Conservation (phyloP, 2,797 vertebrate genomes). For the Pagetopsis macropterus region DNA sequence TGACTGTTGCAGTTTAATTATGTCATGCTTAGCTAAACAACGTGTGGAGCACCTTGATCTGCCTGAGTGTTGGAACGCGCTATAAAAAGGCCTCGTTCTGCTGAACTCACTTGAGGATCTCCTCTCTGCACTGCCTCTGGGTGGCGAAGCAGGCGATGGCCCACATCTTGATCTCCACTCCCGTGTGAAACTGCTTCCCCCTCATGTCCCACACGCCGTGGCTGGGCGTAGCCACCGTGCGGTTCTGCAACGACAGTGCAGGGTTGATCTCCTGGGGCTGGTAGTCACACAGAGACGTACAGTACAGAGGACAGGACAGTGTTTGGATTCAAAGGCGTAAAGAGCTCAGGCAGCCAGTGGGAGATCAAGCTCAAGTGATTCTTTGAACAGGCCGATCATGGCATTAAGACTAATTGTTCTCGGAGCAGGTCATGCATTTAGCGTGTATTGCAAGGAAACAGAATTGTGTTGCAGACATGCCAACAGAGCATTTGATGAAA, state of each 20-base stretch:
- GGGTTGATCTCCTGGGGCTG: constrained; percentile 73
- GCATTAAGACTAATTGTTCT: neutral
- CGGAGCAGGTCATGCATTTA: constrained; percentile 7
- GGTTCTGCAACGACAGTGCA: constrained; percentile 87
- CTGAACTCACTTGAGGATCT: constrained; percentile 93
- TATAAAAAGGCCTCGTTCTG: no score
- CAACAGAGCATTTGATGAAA: constrained; percentile 5
- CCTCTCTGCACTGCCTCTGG: constrained; percentile 96
- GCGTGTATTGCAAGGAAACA: neutral
- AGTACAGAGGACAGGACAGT: constrained; percentile 45
- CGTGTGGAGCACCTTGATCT: no score
- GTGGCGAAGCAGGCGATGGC: constrained; percentile 98
- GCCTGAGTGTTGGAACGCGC: no score
- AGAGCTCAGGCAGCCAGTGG: constrained; percentile 6
- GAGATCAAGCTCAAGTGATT: constrained; percentile 11
- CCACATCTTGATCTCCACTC: constrained; percentile 99
- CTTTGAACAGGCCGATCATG: neutral
- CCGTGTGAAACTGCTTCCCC: constrained; percentile 97
- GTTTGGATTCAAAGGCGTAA: constrained; percentile 29
- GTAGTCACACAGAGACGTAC: constrained; percentile 46
- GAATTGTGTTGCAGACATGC: constrained; percentile 7
- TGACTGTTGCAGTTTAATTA: no score
- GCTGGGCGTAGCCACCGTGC: constrained; percentile 96
- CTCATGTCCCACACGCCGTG: constrained; percentile 99
- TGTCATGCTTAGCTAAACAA: no score